Evolutionary conservation across 1,140 invertebrate genomes (phyloP).

Genomic region (Drosophila sp.): DNA sequence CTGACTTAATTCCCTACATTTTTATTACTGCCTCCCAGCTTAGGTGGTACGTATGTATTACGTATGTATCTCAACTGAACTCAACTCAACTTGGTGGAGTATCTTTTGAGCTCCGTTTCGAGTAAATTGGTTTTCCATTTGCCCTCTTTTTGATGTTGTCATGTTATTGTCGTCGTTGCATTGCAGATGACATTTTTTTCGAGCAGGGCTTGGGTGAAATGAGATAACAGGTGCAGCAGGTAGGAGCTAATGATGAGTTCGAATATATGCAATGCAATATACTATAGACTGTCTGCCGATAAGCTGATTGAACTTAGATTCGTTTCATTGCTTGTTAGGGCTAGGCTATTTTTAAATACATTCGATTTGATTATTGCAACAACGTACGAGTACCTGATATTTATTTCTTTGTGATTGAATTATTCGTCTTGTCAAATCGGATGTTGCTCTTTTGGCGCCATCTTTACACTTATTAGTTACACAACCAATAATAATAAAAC

Average conservation of each 20-base stretch:
- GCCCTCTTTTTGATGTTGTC: not conserved
- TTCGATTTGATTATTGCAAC: not conserved
- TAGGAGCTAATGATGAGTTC: not conserved
- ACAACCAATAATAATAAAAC: not conserved
- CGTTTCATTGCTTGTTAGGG: not conserved
- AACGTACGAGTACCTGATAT: not conserved
- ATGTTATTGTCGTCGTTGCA: conserved; percentile 3
- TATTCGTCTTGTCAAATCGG: not conserved
- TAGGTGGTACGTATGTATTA: conserved; percentile 9
- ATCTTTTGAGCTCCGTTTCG: not conserved
- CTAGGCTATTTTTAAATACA: not conserved
- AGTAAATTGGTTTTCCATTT: conserved; percentile 20
- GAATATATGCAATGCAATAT: not conserved
- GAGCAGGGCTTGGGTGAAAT: not conserved
- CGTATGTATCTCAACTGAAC: conserved; percentile 7
- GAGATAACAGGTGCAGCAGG: conserved; percentile 6
- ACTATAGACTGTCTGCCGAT: not conserved
- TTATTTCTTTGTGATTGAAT: not conserved
- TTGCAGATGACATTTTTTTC: not conserved
- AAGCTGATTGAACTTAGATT: conserved; percentile 1
- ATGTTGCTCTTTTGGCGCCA: not conserved
- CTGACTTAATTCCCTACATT: conserved; percentile 80
- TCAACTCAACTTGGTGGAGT: not conserved
- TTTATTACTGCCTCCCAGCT: conserved; percentile 43
- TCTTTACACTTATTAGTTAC: not conserved